Conservation (phyloP, 2,888 invertebrate genomes). For the Stenodera caucasica region DNA sequence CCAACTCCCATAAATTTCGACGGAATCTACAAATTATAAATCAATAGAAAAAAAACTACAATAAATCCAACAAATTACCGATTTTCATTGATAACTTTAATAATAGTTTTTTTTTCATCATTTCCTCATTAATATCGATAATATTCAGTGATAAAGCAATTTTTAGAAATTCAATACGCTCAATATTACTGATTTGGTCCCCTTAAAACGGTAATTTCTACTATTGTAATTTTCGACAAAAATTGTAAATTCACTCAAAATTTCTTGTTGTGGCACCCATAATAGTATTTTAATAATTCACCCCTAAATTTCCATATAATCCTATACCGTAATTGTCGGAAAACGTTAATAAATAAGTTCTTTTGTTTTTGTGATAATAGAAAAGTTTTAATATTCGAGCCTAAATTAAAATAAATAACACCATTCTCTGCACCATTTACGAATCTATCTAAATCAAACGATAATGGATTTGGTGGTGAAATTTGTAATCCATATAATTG, state of each 20-base stretch:
- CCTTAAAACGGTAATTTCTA: conserved; percentile 46
- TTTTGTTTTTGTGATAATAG: conserved; percentile 14
- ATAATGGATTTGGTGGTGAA: conserved; percentile 11
- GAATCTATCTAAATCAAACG: conserved; percentile 12
- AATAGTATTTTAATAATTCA: conserved; percentile 16
- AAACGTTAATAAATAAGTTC: conserved; percentile 13
- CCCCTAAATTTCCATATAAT: conserved; percentile 26
- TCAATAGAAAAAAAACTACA: not conserved
- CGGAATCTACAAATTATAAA: not conserved
- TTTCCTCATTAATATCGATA: conserved; percentile 28
- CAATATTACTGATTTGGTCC: conserved; percentile 40
- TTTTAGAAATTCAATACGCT: conserved; percentile 11
- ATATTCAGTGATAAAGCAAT: conserved; percentile 33
- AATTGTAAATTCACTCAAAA: conserved; percentile 10
- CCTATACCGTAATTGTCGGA: conserved; percentile 21
- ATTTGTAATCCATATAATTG: conserved; percentile 61
- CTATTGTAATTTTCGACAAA: not conserved
- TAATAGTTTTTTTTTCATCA: conserved; percentile 20
- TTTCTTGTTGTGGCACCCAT: conserved; percentile 25
- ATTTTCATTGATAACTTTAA: conserved; percentile 10
- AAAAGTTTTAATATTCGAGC: conserved; percentile 20
- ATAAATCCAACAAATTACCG: not conserved
- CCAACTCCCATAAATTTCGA: not conserved
- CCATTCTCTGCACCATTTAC: conserved; percentile 14
- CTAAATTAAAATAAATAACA: conserved; percentile 25